A percentile compares a stretch with the other conserved stretches of the same genome.
These are phyloP conservation scores for Channa striata DNA, from an alignment of 2,797 vertebrate genomes.

Conservation along the genomic window DNA sequence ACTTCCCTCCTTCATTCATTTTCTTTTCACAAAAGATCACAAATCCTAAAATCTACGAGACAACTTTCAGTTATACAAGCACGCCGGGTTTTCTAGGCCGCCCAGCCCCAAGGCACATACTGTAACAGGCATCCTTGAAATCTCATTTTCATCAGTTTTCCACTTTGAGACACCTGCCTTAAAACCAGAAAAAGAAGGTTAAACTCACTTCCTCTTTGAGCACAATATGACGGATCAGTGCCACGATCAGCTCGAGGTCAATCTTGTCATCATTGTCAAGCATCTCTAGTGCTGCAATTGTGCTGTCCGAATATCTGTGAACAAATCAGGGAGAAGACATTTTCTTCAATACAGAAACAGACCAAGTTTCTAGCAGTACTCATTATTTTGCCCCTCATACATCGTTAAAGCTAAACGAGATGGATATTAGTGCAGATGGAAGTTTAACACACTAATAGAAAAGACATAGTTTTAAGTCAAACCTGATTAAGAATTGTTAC, in stretches of 20 bases:
- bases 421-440: background rate
- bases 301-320: conserved; percentile 91
- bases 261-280: conserved; percentile 94
- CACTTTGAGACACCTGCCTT: background rate
- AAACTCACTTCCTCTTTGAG: conserved; percentile 76
- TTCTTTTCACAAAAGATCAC: conserved; percentile 2
- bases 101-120: background rate
- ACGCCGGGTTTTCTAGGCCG: background rate
- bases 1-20: conserved; percentile 25
- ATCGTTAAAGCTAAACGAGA: background rate
- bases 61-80: background rate
- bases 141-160: conserved; percentile 2
- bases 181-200: background rate
- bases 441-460: no score
- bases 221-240: conserved; percentile 91
- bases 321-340: conserved; percentile 10
- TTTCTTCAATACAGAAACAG: background rate
- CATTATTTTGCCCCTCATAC: background rate
- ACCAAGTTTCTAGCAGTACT: background rate
- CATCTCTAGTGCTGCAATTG: conserved; percentile 87
- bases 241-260: conserved; percentile 92
- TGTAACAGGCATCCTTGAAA: background rate
- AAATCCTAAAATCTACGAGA: conserved; percentile 6
- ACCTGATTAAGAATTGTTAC: no score
- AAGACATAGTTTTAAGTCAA: no score